These are phyloP conservation scores for Macquaria ambigua DNA, from an alignment of 2,113 vertebrate species.

Conservation along the genomic window DNA sequence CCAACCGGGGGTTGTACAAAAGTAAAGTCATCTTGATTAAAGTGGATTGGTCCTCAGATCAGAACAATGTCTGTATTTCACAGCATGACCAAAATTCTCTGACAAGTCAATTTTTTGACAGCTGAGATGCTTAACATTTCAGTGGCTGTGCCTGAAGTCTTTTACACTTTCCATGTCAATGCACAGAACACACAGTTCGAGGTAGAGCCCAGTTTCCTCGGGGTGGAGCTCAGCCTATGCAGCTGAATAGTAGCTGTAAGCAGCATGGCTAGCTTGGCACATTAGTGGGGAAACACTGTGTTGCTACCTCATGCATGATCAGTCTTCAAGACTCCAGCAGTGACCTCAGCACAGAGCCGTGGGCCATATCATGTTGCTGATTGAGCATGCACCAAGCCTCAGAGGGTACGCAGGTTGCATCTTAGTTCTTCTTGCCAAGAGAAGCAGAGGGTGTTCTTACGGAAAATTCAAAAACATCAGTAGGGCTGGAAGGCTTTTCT, in stretches of 20 bases:
- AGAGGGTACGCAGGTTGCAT: conserved; percentile 70
- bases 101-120: conserved; percentile 43
- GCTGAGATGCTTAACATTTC: conserved; percentile 12
- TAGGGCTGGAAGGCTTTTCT: conserved; percentile 64
- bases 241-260: conserved; percentile 34
- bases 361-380: conserved; percentile 75
- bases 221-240: conserved; percentile 41
- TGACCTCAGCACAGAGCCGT: conserved; percentile 71
- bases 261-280: conserved; percentile 47
- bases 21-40: conserved; percentile 59
- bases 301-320: conserved; percentile 70
- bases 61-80: conserved; percentile 20
- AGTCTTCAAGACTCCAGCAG: conserved; percentile 62
- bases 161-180: conserved; percentile 15
- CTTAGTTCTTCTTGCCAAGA: conserved; percentile 57
- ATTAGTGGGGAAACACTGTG: conserved; percentile 55
- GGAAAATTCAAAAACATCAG: conserved; percentile 69
- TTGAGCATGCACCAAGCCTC: conserved; percentile 72
- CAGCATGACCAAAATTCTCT: conserved; percentile 8
- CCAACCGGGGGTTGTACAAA: conserved; percentile 30
- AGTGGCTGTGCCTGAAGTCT: background rate
- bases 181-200: conserved; percentile 33
- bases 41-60: conserved; percentile 52
- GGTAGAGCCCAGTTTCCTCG: conserved; percentile 43
- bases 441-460: conserved; percentile 57